Evolutionary conservation across 64 coral and sea anemone species (phyloP).

Genomic region (Montipora foliosa): DNA sequence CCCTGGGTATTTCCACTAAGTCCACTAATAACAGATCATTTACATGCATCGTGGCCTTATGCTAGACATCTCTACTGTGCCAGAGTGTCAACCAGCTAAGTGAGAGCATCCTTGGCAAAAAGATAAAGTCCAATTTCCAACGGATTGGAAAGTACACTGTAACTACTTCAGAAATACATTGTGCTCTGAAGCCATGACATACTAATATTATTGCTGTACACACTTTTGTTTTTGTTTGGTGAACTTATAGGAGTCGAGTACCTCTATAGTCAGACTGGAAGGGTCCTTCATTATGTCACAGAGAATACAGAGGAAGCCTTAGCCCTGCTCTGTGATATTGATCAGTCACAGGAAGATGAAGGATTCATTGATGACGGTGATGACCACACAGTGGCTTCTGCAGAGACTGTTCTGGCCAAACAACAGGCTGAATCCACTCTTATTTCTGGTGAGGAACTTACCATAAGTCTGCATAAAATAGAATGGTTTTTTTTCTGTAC

Average conservation of each 20-base stretch:
- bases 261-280: neutral
- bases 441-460: neutral
- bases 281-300: neutral
- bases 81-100: too few species aligned
- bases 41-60: too few species aligned
- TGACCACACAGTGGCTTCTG: neutral
- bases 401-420: neutral
- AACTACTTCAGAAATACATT: too few species aligned
- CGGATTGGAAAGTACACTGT: too few species aligned
- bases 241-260: neutral
- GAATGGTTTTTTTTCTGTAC: neutral
- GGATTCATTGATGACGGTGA: neutral
- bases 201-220: neutral
- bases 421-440: neutral
- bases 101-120: too few species aligned
- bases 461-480: too few species aligned
- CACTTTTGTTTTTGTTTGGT: neutral
- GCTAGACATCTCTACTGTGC: neutral
- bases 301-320: neutral
- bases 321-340: neutral
- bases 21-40: too few species aligned
- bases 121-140: too few species aligned
- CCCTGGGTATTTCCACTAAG: too few species aligned
- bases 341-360: neutral
- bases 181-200: neutral